Percentiles rank a stretch among this genome's conserved stretches.
Conservation (phyloP, 2,888 invertebrate species). For the Acronicta alni region DNA sequence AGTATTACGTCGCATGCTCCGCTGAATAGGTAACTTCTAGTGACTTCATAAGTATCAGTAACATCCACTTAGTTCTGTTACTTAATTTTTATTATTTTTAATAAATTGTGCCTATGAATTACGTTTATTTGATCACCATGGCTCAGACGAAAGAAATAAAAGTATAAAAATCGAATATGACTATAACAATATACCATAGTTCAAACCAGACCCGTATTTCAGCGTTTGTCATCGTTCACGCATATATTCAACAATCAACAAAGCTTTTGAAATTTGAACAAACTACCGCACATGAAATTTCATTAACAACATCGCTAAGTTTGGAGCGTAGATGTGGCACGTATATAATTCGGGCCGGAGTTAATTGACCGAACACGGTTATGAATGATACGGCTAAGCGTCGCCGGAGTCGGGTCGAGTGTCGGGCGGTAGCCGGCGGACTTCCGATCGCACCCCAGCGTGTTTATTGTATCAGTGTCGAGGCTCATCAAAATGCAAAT, state of each 20-base stretch:
- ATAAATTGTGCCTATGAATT: conserved; percentile 42
- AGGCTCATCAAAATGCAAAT: conserved; percentile 89
- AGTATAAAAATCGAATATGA: neutral
- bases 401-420: conserved; percentile 67
- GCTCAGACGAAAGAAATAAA: neutral
- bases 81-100: conserved; percentile 55
- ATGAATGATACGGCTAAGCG: conserved; percentile 78
- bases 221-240: conserved; percentile 8
- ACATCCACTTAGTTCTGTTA: conserved; percentile 51
- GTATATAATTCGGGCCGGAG: conserved; percentile 71
- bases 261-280: conserved; percentile 16
- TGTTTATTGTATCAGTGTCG: conserved; percentile 88
- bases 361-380: conserved; percentile 79
- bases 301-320: conserved; percentile 39
- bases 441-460: conserved; percentile 72
- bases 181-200: conserved; percentile 1
- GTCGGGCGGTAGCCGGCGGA: conserved; percentile 58
- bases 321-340: conserved; percentile 33
- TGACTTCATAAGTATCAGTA: conserved; percentile 72
- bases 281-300: conserved; percentile 29
- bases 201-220: neutral
- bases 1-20: conserved; percentile 86
- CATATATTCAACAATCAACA: conserved; percentile 9
- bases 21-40: conserved; percentile 84
- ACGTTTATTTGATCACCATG: neutral